Conservation (phyloP, 2,888 invertebrate genomes). For the Girardia tigrina region DNA sequence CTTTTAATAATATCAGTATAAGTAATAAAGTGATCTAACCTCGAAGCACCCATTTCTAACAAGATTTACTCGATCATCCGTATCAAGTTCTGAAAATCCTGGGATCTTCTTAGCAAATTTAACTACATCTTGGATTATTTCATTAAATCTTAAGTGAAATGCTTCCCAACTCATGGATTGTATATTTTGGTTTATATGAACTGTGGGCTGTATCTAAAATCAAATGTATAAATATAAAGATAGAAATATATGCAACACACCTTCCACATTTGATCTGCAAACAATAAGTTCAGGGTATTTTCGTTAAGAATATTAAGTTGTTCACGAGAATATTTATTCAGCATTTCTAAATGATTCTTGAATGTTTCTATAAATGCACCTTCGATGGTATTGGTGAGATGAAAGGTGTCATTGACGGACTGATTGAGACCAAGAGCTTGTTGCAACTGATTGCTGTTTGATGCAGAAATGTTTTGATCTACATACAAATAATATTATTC, state of each 20-base stretch:
- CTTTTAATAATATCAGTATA: too few relatives aligned
- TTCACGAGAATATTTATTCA: constrained; percentile 6
- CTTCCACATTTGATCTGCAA: constrained; percentile 6
- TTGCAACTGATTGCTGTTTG: background rate
- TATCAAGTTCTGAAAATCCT: constrained; percentile 80
- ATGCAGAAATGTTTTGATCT: background rate
- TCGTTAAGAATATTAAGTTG: background rate
- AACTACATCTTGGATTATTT: constrained; percentile 76
- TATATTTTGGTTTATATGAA: constrained; percentile 27
- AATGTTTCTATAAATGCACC: background rate
- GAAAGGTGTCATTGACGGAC: background rate
- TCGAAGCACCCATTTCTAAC: constrained; percentile 59
- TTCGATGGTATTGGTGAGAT: constrained; percentile 11
- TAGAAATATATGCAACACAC: background rate
- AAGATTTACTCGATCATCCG: constrained; percentile 90
- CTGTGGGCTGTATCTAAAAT: constrained; percentile 23
- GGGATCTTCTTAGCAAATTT: constrained; percentile 96
- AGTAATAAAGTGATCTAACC: too few relatives aligned
- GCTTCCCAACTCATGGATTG: constrained; percentile 43
- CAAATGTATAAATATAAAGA: background rate
- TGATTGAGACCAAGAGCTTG: constrained; percentile 2
- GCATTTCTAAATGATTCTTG: background rate
- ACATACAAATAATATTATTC: too few relatives aligned
- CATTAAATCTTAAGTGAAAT: constrained; percentile 46
- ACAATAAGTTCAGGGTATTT: background rate